phyloP scores from a whole-genome alignment of 2,888 invertebrate genomes.

The Lomographa bimaculata region DNA sequence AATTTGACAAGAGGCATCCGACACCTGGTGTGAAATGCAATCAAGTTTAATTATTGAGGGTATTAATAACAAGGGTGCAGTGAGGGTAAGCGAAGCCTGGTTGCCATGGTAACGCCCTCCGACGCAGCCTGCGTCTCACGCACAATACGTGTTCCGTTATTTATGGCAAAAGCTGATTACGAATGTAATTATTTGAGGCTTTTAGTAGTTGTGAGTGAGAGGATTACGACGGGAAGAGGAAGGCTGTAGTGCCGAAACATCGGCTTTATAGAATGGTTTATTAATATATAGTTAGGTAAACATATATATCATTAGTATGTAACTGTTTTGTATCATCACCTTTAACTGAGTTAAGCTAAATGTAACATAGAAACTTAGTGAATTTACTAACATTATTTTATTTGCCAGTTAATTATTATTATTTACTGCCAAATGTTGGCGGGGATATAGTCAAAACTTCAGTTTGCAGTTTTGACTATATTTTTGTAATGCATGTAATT shows the following conservation, averaged over 20 bases:
- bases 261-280: too few species aligned
- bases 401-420: too few species aligned
- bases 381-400: too few species aligned
- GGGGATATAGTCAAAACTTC: too few species aligned
- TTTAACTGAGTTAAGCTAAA: too few species aligned
- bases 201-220: slow-evolving; percentile 25
- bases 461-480: too few species aligned
- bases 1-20: slow-evolving; percentile 71
- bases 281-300: too few species aligned
- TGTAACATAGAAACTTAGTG: too few species aligned
- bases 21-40: slow-evolving; percentile 83
- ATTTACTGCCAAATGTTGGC: too few species aligned
- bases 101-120: slow-evolving; percentile 76
- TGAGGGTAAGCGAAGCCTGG: slow-evolving; percentile 64
- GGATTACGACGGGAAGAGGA: slow-evolving; percentile 14
- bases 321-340: too few species aligned
- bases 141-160: slow-evolving; percentile 71
- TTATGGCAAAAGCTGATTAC: slow-evolving; percentile 77
- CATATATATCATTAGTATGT: too few species aligned
- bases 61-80: slow-evolving; percentile 83
- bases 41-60: slow-evolving; percentile 83
- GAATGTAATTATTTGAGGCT: slow-evolving; percentile 62
- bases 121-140: slow-evolving; percentile 70
- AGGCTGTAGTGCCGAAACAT: neutral
- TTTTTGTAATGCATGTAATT: too few species aligned